Evolutionary conservation across 1,140 invertebrate genomes (phyloP).

Genomic region (Cotesia chilonis): DNA sequence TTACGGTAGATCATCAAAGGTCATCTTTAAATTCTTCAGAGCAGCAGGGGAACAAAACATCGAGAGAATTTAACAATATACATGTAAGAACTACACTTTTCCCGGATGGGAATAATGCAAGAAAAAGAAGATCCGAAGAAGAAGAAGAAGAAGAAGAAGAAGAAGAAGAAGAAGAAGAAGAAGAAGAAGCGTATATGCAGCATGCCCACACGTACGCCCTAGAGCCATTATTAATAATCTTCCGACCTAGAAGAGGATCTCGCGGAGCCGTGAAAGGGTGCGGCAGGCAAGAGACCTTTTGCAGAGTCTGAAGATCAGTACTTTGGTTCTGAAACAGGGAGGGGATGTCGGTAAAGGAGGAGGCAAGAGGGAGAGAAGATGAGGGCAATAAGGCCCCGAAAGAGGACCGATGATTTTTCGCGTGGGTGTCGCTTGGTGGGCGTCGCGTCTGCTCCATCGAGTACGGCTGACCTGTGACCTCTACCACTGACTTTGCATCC

Average conservation of each 20-base stretch:
- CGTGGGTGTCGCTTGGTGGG: conserved; percentile 61
- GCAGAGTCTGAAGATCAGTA: conserved; percentile 9
- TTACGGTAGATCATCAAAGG: conserved; percentile 36
- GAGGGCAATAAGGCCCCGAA: conserved; percentile 38
- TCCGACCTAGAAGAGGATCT: conserved; percentile 38
- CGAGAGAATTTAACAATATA: not conserved
- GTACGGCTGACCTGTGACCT: conserved; percentile 55
- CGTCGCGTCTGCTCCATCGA: conserved; percentile 62
- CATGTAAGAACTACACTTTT: conserved; percentile 16
- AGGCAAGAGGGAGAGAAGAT: conserved; percentile 38
- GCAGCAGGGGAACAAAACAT: not conserved
- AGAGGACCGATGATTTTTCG: conserved; percentile 45
- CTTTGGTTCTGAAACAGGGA: not conserved
- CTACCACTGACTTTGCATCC: conserved; percentile 43
- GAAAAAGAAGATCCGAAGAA: not conserved
- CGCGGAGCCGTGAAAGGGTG: conserved; percentile 30
- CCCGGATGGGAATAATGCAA: not conserved
- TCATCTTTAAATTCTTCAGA: conserved; percentile 14
- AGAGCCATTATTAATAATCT: conserved; percentile 41
- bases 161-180: conserved; percentile 2
- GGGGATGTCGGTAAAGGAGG: too few species aligned
- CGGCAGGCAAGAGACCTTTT: conserved; percentile 36
- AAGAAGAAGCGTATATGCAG: conserved; percentile 12
- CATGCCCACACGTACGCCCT: conserved; percentile 39
- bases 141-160: conserved; percentile 1